phyloP scores from a whole-genome alignment of 2,888 invertebrate species.

The Euplexia lucipara region DNA sequence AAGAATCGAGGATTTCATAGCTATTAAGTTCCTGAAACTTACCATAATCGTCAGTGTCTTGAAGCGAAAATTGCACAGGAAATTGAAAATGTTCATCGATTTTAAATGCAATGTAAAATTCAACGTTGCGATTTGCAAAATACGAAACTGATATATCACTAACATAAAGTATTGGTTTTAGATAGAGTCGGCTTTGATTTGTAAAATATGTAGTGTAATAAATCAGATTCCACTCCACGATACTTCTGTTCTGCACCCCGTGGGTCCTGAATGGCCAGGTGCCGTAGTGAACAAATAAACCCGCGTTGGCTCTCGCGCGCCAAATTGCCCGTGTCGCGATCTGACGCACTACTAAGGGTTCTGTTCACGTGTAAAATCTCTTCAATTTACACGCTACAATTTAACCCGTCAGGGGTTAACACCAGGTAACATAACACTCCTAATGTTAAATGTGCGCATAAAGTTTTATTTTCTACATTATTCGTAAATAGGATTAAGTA shows the following conservation, averaged over 20 bases:
- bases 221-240: conserved; percentile 65
- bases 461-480: conserved; percentile 71
- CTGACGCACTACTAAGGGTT: conserved; percentile 85
- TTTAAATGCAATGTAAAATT: conserved; percentile 7
- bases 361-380: conserved; percentile 86
- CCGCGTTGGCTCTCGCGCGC: conserved; percentile 81
- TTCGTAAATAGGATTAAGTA: conserved; percentile 74
- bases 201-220: conserved; percentile 37
- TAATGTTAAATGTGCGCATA: conserved; percentile 73
- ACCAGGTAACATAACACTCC: conserved; percentile 69
- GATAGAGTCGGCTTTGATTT: conserved; percentile 15
- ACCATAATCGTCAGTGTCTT: neutral
- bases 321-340: conserved; percentile 88
- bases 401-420: conserved; percentile 76
- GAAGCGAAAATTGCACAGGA: neutral
- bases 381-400: conserved; percentile 82
- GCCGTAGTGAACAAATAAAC: conserved; percentile 82
- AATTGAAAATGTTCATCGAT: neutral
- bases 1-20: neutral
- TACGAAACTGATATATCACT: conserved; percentile 4
- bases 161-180: conserved; percentile 24
- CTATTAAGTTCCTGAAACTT: neutral
- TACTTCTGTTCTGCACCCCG: conserved; percentile 70
- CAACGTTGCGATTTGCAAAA: neutral
- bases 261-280: conserved; percentile 83